Evolutionary conservation across 2,797 vertebrate species (phyloP).

Genomic region (Amphiprion clarkii): DNA sequence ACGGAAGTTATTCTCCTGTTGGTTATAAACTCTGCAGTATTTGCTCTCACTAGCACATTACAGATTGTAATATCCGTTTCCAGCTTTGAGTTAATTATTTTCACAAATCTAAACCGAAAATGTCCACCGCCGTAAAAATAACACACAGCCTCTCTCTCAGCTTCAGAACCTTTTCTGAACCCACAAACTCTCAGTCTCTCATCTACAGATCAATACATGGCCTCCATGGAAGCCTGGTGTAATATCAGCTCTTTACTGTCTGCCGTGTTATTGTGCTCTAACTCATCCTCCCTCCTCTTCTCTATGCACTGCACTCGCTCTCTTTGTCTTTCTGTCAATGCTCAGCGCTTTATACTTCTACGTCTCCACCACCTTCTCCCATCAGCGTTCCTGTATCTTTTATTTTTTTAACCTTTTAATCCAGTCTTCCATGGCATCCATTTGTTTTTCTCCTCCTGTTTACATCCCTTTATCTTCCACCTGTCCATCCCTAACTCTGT

Average conservation of each 20-base stretch:
- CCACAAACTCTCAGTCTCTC: conserved; percentile 22
- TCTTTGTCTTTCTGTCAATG: conserved; percentile 62
- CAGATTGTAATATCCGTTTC: conserved; percentile 47
- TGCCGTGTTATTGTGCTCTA: conserved; percentile 84
- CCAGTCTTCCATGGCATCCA: not conserved
- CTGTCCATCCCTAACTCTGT: conserved; percentile 1
- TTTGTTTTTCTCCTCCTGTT: conserved; percentile 30
- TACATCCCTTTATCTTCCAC: conserved; percentile 13
- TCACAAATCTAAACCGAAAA: conserved; percentile 75
- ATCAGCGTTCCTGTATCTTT: conserved; percentile 21
- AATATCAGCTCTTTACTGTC: conserved; percentile 86
- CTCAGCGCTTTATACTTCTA: conserved; percentile 35
- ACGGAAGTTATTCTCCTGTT: conserved; percentile 38
- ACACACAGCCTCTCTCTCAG: conserved; percentile 49
- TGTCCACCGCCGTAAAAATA: conserved; percentile 67
- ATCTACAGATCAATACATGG: conserved; percentile 81
- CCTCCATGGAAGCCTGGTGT: conserved; percentile 82
- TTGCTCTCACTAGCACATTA: conserved; percentile 33
- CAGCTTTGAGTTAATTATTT: conserved; percentile 73
- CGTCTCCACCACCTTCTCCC: conserved; percentile 33
- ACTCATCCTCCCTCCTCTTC: conserved; percentile 80
- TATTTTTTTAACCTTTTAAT: conserved; percentile 7
- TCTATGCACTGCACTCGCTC: conserved; percentile 54
- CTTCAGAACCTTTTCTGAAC: conserved; percentile 37
- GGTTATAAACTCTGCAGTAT: conserved; percentile 38